Conservation (phyloP, 2,113 vertebrate genomes). For the Strigops habroptila region DNA sequence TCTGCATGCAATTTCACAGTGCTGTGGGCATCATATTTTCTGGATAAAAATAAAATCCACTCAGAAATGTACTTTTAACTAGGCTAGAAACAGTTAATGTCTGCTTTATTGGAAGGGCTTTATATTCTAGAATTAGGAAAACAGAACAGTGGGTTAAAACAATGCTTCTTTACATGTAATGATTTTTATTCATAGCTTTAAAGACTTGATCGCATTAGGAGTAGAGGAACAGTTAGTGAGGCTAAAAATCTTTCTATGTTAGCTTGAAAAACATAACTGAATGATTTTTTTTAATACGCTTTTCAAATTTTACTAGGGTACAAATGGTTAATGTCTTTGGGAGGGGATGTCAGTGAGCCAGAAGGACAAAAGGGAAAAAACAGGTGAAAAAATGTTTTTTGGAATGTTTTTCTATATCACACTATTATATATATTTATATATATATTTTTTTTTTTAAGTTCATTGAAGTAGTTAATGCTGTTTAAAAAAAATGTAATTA, state of each 20-base stretch:
- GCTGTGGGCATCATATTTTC: background rate
- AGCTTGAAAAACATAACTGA: background rate
- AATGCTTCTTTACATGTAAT: background rate
- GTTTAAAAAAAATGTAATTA: background rate
- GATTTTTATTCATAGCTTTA: background rate
- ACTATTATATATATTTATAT: background rate
- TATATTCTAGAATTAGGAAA: background rate
- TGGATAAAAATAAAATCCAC: background rate
- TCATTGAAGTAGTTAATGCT: background rate
- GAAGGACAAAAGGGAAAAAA: constrained; percentile 50
- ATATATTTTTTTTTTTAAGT: background rate
- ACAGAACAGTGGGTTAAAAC: background rate
- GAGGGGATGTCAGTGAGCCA: constrained; percentile 59
- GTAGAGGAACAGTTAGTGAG: background rate
- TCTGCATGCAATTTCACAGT: background rate
- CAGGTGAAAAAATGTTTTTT: constrained; percentile 54
- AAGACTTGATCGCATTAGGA: background rate
- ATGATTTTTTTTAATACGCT: constrained; percentile 33
- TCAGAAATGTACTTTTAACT: background rate
- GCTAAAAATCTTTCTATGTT: background rate
- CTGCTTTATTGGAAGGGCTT: constrained; percentile 36
- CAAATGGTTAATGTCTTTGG: constrained; percentile 60
- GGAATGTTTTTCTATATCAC: constrained; percentile 38
- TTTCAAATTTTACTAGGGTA: constrained; percentile 63
- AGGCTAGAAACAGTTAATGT: constrained; percentile 51